These are phyloP conservation scores for Ceyx margarethae DNA, from an alignment of 2,113 vertebrate species.

Conservation along the genomic window DNA sequence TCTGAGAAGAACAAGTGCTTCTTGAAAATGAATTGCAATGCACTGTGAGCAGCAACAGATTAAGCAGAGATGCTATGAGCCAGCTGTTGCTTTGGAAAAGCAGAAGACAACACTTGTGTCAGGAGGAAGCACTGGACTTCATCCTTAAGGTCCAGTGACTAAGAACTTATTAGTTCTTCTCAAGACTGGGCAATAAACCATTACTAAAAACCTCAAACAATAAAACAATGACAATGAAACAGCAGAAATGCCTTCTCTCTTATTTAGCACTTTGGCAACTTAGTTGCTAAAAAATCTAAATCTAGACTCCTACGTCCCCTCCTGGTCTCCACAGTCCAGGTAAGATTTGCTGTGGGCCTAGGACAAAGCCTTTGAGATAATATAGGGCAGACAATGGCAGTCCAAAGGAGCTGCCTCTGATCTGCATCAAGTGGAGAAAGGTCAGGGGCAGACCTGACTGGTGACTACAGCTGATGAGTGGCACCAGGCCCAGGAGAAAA, in stretches of 20 bases:
- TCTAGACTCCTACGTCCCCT: neutral
- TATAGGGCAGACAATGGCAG: neutral
- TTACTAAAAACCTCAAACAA: neutral
- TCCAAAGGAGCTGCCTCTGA: neutral
- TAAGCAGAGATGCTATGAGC: neutral
- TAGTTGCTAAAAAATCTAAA: too few relatives aligned
- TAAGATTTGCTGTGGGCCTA: neutral
- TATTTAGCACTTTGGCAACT: neutral
- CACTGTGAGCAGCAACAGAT: neutral
- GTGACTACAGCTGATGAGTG: rapidly evolving
- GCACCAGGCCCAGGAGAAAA: neutral
- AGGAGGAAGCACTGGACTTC: neutral
- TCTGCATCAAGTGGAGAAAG: neutral
- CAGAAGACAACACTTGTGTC: neutral
- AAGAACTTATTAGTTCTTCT: neutral
- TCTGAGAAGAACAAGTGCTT: neutral
- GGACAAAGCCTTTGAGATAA: neutral
- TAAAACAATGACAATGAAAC: neutral
- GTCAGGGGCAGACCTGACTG: neutral
- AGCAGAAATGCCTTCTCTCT: neutral
- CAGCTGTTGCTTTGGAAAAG: neutral
- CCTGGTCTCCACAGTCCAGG: neutral
- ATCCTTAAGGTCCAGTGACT: neutral
- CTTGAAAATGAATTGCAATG: neutral
- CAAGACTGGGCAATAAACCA: neutral